Conservation (phyloP, 2,888 invertebrate genomes). For the Allacma fusca region DNA sequence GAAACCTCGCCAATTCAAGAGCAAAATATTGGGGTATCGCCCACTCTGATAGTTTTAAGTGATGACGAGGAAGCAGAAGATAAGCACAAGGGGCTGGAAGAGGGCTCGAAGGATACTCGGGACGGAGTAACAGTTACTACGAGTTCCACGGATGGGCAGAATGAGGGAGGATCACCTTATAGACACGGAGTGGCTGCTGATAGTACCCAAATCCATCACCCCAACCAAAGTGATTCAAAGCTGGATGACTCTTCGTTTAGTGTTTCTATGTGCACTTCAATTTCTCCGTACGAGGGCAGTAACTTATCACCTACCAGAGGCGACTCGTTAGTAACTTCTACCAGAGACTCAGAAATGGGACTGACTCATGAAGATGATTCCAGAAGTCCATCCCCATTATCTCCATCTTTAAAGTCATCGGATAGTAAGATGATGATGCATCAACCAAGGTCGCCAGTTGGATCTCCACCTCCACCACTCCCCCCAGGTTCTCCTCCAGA, state of each 20-base stretch:
- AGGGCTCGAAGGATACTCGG: background rate
- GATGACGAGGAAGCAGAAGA: constrained; percentile 74
- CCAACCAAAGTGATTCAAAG: constrained; percentile 35
- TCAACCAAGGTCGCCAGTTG: constrained; percentile 37
- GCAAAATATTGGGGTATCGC: constrained; percentile 50
- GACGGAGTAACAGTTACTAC: constrained; percentile 41
- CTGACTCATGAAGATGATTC: constrained; percentile 49
- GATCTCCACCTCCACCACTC: constrained; percentile 29
- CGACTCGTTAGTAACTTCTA: constrained; percentile 55
- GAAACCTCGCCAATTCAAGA: constrained; percentile 53
- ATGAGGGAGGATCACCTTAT: constrained; percentile 37
- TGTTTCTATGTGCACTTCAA: constrained; percentile 28
- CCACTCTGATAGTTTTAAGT: constrained; percentile 76
- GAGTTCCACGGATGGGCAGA: background rate
- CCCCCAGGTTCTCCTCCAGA: constrained; percentile 25
- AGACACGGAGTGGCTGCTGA: constrained; percentile 47
- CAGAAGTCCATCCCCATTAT: constrained; percentile 34
- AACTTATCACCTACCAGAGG: constrained; percentile 44
- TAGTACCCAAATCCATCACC: constrained; percentile 50
- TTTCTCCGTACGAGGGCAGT: constrained; percentile 37
- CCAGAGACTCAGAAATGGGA: constrained; percentile 54
- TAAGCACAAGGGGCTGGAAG: background rate
- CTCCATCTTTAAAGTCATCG: background rate
- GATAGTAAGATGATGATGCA: constrained; percentile 9
- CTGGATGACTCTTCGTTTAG: constrained; percentile 27